Conservation (phyloP, 2,888 invertebrate genomes). For the Brachyptera putata region DNA sequence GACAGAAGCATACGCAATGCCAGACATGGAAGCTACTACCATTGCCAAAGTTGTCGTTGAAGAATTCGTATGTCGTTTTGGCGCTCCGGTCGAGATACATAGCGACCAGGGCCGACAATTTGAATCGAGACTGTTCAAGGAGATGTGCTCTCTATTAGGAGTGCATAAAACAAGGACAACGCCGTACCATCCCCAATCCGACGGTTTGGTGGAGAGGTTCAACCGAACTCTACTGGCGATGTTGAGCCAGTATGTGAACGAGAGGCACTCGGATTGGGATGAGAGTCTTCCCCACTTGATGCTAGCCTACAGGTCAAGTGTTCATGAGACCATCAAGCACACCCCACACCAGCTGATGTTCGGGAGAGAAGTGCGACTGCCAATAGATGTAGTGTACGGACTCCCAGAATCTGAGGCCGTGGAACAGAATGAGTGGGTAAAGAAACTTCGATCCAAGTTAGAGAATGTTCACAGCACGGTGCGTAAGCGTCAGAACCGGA, state of each 20-base stretch:
- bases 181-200: neutral
- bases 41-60: neutral
- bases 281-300: neutral
- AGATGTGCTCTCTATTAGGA: neutral
- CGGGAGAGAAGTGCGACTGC: neutral
- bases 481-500: neutral
- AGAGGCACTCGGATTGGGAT: neutral
- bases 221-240: neutral
- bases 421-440: neutral
- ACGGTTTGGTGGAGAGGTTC: constrained; percentile 4
- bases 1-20: neutral
- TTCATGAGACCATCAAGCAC: neutral
- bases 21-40: neutral
- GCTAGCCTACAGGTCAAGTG: neutral
- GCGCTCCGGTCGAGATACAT: neutral
- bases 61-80: neutral
- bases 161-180: constrained; percentile 1
- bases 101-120: neutral
- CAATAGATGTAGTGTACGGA: neutral
- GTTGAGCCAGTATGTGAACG: neutral
- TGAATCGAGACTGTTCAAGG: neutral
- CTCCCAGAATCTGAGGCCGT: neutral
- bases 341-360: neutral
- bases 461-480: neutral
- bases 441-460: neutral